phyloP scores from a whole-genome alignment of 2,797 vertebrate genomes.

The Sebastes aleutianus region DNA sequence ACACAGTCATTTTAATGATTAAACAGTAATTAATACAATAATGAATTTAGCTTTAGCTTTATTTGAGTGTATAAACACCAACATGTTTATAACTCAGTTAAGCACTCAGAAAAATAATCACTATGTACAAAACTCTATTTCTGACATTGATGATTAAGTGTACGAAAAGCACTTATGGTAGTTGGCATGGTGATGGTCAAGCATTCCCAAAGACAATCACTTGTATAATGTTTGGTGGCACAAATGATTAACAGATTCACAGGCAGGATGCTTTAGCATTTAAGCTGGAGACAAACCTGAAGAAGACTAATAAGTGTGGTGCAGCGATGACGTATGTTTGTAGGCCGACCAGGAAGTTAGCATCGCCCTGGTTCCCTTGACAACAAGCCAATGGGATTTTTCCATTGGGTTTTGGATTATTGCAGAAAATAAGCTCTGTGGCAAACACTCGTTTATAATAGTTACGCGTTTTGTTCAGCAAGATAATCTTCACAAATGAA shows the following conservation, averaged over 20 bases:
- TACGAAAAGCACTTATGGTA: not conserved
- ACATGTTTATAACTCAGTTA: not conserved
- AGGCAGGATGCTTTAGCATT: not conserved
- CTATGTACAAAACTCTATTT: not conserved
- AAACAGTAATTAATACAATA: not conserved
- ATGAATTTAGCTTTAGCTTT: not conserved
- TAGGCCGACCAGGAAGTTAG: no score
- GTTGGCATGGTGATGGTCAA: not conserved
- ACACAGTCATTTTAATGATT: slow-evolving; percentile 12
- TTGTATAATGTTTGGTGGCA: not conserved
- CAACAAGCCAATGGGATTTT: no score
- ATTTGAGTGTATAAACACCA: not conserved
- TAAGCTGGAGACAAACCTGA: not conserved
- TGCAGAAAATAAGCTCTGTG: no score
- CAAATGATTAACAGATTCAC: not conserved
- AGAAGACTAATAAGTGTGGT: not conserved
- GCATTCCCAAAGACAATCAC: not conserved
- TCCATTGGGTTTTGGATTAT: no score
- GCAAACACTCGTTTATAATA: no score
- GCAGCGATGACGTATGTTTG: no score
- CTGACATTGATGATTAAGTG: not conserved
- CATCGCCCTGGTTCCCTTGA: no score
- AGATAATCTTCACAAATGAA: no score
- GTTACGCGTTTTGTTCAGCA: no score
- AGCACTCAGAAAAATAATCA: not conserved